phyloP scores from a whole-genome alignment of 2,113 vertebrate genomes.

The Gavia stellata region DNA sequence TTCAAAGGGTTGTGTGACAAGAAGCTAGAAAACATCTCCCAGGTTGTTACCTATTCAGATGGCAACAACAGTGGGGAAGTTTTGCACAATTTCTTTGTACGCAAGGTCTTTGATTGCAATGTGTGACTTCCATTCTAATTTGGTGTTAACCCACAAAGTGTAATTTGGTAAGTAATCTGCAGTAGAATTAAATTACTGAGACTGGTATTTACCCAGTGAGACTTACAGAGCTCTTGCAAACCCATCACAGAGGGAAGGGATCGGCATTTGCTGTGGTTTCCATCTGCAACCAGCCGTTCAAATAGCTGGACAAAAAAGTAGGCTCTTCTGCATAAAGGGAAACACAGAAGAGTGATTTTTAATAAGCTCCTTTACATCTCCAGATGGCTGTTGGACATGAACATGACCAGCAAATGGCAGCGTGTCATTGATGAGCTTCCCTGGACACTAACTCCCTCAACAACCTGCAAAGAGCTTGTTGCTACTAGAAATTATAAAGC shows the following conservation, averaged over 20 bases:
- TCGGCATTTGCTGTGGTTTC: not conserved
- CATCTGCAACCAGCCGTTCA: not conserved
- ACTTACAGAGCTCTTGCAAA: not conserved
- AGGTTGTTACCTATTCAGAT: not conserved
- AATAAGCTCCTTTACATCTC: rapidly evolving
- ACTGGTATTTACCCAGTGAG: not conserved
- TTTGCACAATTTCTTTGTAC: not conserved
- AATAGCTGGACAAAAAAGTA: not conserved
- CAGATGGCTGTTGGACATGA: not conserved
- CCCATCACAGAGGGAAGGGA: not conserved
- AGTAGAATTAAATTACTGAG: not conserved
- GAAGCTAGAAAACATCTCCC: not conserved
- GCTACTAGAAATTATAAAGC: not conserved
- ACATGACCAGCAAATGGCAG: not conserved
- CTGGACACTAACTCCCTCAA: not conserved
- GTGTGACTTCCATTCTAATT: not conserved
- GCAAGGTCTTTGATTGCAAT: not conserved
- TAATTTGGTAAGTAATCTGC: not conserved
- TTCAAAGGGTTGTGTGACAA: not conserved
- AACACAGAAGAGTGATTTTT: not conserved
- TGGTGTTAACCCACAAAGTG: not conserved
- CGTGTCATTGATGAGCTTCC: not conserved
- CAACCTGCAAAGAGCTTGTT: not conserved
- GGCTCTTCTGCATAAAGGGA: not conserved
- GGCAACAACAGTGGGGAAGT: not conserved